These are phyloP conservation scores for Lamprologus sp. DNA, from an alignment of 2,113 vertebrate genomes.

Conservation along the genomic window DNA sequence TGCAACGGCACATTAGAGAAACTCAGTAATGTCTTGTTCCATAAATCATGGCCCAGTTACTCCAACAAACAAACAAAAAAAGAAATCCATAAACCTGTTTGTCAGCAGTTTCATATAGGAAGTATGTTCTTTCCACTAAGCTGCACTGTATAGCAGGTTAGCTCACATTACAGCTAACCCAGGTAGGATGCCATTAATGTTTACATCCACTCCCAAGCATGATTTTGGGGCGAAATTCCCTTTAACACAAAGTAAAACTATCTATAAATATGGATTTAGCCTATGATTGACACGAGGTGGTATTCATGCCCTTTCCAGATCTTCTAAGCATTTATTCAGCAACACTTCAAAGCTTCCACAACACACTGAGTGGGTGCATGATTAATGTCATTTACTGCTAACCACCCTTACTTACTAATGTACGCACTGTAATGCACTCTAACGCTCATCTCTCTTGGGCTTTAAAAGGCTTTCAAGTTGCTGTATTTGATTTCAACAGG, in stretches of 20 bases:
- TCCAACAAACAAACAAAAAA: not conserved
- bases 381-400: conserved; percentile 52
- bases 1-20: not conserved
- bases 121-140: not conserved
- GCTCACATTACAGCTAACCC: not conserved
- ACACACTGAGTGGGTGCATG: conserved; percentile 36
- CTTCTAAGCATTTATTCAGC: conserved; percentile 26
- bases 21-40: accelerated
- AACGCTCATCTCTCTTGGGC: conserved; percentile 24
- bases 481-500: conserved; percentile 36
- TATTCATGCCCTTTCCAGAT: not conserved
- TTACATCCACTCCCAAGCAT: not conserved
- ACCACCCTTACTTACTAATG: conserved; percentile 41
- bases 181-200: not conserved
- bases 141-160: not conserved
- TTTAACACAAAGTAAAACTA: not conserved
- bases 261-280: not conserved
- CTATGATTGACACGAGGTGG: not conserved
- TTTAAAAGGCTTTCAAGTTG: conserved; percentile 49
- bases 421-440: conserved; percentile 32
- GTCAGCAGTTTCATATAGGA: not conserved
- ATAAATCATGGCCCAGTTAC: not conserved
- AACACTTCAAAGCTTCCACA: conserved; percentile 42
- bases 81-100: not conserved
- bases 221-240: not conserved